Conservation (phyloP, 2,888 invertebrate genomes). For the Athalia circularis region DNA sequence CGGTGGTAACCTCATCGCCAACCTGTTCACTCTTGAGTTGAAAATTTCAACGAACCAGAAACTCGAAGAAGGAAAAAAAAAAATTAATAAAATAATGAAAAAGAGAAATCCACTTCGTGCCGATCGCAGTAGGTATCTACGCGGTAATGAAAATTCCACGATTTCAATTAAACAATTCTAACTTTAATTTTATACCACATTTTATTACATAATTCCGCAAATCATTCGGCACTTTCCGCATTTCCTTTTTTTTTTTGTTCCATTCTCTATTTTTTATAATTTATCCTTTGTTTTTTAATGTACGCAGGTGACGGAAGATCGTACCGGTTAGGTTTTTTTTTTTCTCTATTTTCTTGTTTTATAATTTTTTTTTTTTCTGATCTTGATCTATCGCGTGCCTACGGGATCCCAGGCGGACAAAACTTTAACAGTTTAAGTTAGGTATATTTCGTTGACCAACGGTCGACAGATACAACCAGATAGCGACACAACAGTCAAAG, state of each 20-base stretch:
- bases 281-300: neutral
- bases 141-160: too few relatives aligned
- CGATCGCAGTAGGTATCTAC: too few relatives aligned
- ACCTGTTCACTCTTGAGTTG: too few relatives aligned
- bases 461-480: slow-evolving; percentile 64
- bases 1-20: too few relatives aligned
- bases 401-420: slow-evolving; percentile 50
- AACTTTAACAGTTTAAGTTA: slow-evolving; percentile 64
- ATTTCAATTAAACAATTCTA: too few relatives aligned
- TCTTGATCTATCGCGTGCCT: slow-evolving; percentile 62
- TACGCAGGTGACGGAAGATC: neutral
- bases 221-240: neutral
- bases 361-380: neutral
- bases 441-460: slow-evolving; percentile 56
- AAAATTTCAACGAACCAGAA: too few relatives aligned
- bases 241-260: neutral
- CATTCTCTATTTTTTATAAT: neutral
- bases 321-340: slow-evolving; percentile 4
- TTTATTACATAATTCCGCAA: too few relatives aligned
- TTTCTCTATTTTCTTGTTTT: neutral
- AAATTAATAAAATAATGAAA: too few relatives aligned
- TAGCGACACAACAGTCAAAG: slow-evolving; percentile 59
- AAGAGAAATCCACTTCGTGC: too few relatives aligned
- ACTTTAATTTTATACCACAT: too few relatives aligned
- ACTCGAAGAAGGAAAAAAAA: too few relatives aligned